Evolutionary conservation across 2,888 invertebrate species (phyloP).

Genomic region (Tipula vernalis): DNA sequence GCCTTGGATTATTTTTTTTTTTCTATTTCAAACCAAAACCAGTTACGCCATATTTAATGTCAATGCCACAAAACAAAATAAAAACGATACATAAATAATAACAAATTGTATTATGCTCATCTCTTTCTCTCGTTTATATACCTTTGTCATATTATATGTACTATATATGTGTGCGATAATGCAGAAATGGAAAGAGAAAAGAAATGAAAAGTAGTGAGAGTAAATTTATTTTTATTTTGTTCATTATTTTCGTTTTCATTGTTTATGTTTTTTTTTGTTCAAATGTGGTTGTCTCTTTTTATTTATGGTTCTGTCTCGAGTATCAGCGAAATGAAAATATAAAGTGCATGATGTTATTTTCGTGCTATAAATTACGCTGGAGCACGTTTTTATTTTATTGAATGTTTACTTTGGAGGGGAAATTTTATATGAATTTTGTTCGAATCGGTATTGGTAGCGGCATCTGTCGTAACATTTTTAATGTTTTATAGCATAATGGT

Average conservation of each 20-base stretch:
- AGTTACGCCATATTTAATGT: constrained; percentile 33
- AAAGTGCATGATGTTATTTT: background rate
- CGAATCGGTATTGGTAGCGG: background rate
- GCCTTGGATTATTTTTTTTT: constrained; percentile 14
- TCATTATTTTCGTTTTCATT: background rate
- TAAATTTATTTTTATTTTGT: background rate
- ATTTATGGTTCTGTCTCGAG: background rate
- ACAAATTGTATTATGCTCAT: background rate
- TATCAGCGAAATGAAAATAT: background rate
- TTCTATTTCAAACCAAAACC: constrained; percentile 23
- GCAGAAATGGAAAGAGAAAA: background rate
- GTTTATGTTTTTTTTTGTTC: background rate
- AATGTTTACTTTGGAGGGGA: background rate
- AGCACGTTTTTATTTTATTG: background rate
- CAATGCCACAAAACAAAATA: constrained; percentile 26
- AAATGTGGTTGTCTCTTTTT: background rate
- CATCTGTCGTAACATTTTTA: background rate
- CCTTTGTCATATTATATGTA: background rate
- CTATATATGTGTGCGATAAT: background rate
- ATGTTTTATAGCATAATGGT: background rate
- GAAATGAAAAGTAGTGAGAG: constrained; percentile 4
- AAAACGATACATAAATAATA: background rate
- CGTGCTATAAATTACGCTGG: background rate
- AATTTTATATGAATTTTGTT: background rate
- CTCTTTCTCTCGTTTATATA: background rate